Base-by-base conservation (phyloP, 2,888 invertebrate genomes). In the Drosophila neotestacea region DNA sequence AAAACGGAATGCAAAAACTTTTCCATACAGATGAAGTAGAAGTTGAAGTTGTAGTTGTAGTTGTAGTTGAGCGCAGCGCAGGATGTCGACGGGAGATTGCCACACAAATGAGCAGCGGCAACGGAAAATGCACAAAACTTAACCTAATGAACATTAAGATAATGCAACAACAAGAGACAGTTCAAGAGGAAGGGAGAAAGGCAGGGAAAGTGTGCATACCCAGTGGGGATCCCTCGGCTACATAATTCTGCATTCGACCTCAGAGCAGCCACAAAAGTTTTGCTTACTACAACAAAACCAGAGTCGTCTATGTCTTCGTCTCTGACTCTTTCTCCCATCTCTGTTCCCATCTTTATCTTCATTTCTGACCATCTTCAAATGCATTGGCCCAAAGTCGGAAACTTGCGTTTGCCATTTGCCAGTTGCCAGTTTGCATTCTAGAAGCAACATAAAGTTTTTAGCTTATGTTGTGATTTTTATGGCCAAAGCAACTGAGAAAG, bases 121-220 rank as follows among this genome's bases (percentile, higher is more conserved):
- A 72, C 85, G 69, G 85, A 83, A 85, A 88, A 88, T 89, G 81
- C 88, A 83, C 89, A 83, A 85, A 84, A 85, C 85, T 89, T 85
- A 90, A 86, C 86, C 85, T 83, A 89, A 86, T 86, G 90, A 90
- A 86, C 90, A 90, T 90, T 86, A 83, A 86, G 85, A 89, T 86
- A 86, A 86, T 83, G 85, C 89, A 90, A 88, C 86, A 82, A 79
- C 72, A 85, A 73, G 39, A 42, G 13, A 51, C 4, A 42, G 13
- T 22, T 2, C 22, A 0, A 27, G 10, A 11, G 38, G 4, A 5
- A 16, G 11, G 11, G 7, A 55, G 16, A 16, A 16, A 16, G 16
- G 16, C 16, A 16, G 16, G 16, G 16, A 16, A 16, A 16, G 16
- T 16, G 16, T 16, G 16, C 16, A 16, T n/a, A 16, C 58, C 55